Conservation (phyloP, 2,797 vertebrate genomes). For the Muscicapa comitata region DNA sequence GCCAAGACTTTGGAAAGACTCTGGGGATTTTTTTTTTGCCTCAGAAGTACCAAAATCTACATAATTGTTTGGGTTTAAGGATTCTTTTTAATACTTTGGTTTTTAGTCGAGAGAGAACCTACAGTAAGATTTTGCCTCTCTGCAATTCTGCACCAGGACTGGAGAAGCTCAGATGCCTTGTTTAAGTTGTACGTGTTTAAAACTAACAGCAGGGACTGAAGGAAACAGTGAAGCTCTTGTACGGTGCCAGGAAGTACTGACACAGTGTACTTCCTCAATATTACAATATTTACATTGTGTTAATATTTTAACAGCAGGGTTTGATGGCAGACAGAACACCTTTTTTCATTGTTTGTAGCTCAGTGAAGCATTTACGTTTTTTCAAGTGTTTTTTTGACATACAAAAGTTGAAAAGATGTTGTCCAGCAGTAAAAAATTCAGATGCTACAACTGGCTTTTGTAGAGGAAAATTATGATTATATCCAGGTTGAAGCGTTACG, state of each 20-base stretch:
- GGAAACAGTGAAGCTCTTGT: constrained; percentile 63
- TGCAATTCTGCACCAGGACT: constrained; percentile 2
- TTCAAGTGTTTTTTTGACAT: constrained; percentile 15
- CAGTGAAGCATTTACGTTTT: background rate
- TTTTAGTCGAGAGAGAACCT: constrained; percentile 12
- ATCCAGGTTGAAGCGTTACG: constrained; percentile 9
- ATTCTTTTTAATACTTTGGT: constrained; percentile 16
- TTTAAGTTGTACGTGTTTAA: constrained; percentile 54
- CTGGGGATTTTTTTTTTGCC: constrained; percentile 10
- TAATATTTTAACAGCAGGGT: constrained; percentile 46
- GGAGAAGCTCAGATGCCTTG: constrained; percentile 61
- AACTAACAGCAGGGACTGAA: constrained; percentile 57
- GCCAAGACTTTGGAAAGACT: constrained; percentile 15
- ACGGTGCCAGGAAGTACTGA: constrained; percentile 59
- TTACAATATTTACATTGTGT: constrained; percentile 68
- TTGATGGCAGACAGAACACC: constrained; percentile 60
- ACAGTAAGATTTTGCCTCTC: constrained; percentile 12
- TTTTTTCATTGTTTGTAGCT: constrained; percentile 49
- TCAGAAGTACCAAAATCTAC: constrained; percentile 10
- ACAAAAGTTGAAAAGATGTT: background rate
- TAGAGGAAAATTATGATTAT: background rate
- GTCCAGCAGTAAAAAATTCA: background rate
- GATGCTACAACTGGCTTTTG: background rate
- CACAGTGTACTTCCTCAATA: constrained; percentile 66
- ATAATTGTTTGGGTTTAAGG: constrained; percentile 38